These are phyloP conservation scores for Palythoa heliodiscus DNA, from an alignment of 92 coral and sea anemone genomes.

Conservation along the genomic window DNA sequence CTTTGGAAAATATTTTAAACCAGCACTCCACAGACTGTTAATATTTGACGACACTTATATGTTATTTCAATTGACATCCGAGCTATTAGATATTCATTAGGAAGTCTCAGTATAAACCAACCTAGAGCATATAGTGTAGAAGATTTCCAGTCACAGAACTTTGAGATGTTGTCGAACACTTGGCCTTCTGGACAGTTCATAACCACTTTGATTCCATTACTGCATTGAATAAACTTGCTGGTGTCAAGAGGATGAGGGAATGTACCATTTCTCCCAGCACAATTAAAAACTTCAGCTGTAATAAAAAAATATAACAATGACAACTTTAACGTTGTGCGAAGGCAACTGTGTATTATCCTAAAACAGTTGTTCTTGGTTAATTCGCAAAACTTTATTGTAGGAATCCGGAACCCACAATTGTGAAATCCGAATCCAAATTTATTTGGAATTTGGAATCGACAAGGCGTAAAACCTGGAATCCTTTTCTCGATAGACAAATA, in stretches of 20 bases:
- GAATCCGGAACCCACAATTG: too few relatives aligned
- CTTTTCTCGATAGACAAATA: too few relatives aligned
- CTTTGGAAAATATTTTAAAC: too few relatives aligned
- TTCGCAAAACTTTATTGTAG: too few relatives aligned
- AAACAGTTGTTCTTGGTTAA: too few relatives aligned
- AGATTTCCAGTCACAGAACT: slow-evolving; percentile 10
- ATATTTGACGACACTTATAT: too few relatives aligned
- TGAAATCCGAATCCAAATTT: too few relatives aligned
- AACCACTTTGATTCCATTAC: not conserved
- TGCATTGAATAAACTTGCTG: slow-evolving; percentile 6
- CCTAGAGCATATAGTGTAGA: slow-evolving; percentile 26
- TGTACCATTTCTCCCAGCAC: not conserved
- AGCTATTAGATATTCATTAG: not conserved
- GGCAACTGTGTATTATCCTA: too few relatives aligned
- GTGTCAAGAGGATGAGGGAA: not conserved
- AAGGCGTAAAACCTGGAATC: too few relatives aligned
- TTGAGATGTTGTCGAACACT: not conserved
- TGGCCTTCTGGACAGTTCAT: slow-evolving; percentile 26
- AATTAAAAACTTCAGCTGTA: not conserved
- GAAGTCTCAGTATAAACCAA: not conserved
- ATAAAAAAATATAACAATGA: not conserved
- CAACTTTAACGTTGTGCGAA: not conserved
- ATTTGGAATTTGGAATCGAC: too few relatives aligned
- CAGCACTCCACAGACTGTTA: too few relatives aligned
- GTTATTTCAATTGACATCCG: too few relatives aligned